Evolutionary conservation across 1,140 invertebrate species (phyloP).

Genomic region (Venturia canescens): DNA sequence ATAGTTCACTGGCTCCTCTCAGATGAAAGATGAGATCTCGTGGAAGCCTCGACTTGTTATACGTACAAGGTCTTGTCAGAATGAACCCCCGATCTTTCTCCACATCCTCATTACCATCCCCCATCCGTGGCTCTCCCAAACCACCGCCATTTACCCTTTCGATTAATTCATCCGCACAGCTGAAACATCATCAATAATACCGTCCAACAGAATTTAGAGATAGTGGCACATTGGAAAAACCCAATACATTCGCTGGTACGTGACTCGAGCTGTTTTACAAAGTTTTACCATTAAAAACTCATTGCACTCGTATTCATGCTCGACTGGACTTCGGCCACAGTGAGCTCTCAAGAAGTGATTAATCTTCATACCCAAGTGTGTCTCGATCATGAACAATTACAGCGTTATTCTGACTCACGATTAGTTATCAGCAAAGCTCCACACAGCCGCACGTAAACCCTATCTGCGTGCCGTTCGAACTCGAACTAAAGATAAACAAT

Average conservation of each 20-base stretch:
- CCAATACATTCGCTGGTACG: background rate
- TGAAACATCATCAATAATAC: background rate
- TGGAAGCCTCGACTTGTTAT: background rate
- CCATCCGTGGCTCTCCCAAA: background rate
- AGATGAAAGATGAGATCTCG: constrained; percentile 22
- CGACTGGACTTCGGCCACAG: background rate
- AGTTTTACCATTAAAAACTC: background rate
- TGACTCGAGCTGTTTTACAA: background rate
- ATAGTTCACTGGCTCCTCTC: background rate
- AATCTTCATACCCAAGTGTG: background rate
- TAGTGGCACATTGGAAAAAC: background rate
- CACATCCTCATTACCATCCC: background rate
- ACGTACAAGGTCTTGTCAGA: background rate
- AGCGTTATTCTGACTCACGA: too few relatives aligned
- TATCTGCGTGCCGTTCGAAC: background rate
- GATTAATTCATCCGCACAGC: background rate
- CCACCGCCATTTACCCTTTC: background rate
- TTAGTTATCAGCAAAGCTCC: too few relatives aligned
- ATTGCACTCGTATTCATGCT: background rate
- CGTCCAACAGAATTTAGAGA: background rate
- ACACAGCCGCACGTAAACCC: background rate
- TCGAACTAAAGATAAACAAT: background rate
- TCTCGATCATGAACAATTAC: too few relatives aligned
- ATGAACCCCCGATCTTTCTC: background rate
- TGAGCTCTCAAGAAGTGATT: background rate